Evolutionary conservation across 2,888 invertebrate genomes (phyloP), one percentile per base, ranked within the genome.

Genomic region (Caenorhabditis wallacei): DNA sequence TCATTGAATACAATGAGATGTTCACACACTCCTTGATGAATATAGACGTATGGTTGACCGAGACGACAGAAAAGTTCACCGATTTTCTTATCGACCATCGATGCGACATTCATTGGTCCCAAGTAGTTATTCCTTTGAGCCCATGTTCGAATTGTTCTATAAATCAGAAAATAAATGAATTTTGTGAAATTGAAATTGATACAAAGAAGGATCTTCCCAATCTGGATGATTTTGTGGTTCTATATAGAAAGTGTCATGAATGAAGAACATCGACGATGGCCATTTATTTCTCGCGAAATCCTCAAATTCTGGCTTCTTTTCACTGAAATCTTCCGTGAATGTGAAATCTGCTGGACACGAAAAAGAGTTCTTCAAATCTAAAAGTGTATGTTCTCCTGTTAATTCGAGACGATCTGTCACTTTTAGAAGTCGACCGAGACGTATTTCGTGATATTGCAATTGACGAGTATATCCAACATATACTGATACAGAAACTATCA

Each of bases 1-100:
- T 96, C 95, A 0, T 95, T 95, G 92, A 97, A 95, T 0, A 95
- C 94, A 90, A 97, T 94, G 1, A 97, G 92, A 93, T 98, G 98
- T 93, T 98, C 97, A 93, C 97, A 98, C 90, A 95, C 94, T 10
- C 96, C 97, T 92, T 96, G 96, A 93, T 98, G 98, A 82, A 95
- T 94, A 93, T 96, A 98, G 0, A 98, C 94, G 94, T 95, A 95
- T 0, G 95, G 95, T 90, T 94, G 94, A 0, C 95, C 95, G 7
- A 95, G 91, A 53, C 94, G 93, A 7, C 94, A 91, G 8, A 91
- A 92, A 20, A 95, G 92, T 85, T 94, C 94, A 18, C 92, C 87
- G 51, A 95, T 59, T 63, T 84, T 84, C 46, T 78, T 80, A 7
- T 78, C 63, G 7, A 53, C 54, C 82, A 90, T 90, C 40, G 75